Evolutionary conservation across 2,888 invertebrate genomes (phyloP).

Genomic region (Drosophila greeni): DNA sequence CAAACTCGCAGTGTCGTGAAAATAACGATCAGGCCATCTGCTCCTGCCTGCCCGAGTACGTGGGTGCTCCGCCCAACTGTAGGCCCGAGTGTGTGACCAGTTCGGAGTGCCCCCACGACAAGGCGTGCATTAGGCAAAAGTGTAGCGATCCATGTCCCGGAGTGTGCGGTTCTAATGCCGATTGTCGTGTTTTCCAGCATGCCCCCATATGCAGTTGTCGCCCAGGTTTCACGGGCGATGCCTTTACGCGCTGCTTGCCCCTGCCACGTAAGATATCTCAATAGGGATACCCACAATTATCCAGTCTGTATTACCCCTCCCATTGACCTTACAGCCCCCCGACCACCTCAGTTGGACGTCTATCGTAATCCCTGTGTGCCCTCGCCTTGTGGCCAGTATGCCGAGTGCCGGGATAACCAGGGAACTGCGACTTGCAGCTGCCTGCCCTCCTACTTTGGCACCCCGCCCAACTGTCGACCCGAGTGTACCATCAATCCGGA

Average conservation of each 20-base stretch:
- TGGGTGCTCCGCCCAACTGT: constrained; percentile 84
- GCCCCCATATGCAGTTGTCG: constrained; percentile 88
- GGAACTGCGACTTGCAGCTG: constrained; percentile 84
- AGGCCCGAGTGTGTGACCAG: constrained; percentile 84
- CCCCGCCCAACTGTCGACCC: constrained; percentile 85
- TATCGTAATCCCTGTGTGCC: constrained; percentile 84
- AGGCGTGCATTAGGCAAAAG: constrained; percentile 83
- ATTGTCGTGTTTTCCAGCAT: constrained; percentile 87
- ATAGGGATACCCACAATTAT: neutral
- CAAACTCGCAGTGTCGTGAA: constrained; percentile 83
- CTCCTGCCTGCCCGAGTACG: constrained; percentile 82
- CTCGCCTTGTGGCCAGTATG: constrained; percentile 87
- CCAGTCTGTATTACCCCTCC: neutral
- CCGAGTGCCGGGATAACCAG: constrained; percentile 83
- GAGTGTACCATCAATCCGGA: constrained; percentile 86
- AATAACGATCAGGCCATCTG: constrained; percentile 82
- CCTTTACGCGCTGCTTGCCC: constrained; percentile 83
- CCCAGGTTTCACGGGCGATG: constrained; percentile 85
- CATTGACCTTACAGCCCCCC: constrained; percentile 43
- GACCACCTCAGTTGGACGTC: constrained; percentile 63
- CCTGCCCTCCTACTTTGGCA: constrained; percentile 83
- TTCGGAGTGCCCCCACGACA: constrained; percentile 82
- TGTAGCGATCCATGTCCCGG: constrained; percentile 84
- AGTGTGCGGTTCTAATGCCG: constrained; percentile 83
- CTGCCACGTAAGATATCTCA: constrained; percentile 76